Conservation (phyloP, 2,797 vertebrate genomes). For the Pantherophis alleghaniensis region DNA sequence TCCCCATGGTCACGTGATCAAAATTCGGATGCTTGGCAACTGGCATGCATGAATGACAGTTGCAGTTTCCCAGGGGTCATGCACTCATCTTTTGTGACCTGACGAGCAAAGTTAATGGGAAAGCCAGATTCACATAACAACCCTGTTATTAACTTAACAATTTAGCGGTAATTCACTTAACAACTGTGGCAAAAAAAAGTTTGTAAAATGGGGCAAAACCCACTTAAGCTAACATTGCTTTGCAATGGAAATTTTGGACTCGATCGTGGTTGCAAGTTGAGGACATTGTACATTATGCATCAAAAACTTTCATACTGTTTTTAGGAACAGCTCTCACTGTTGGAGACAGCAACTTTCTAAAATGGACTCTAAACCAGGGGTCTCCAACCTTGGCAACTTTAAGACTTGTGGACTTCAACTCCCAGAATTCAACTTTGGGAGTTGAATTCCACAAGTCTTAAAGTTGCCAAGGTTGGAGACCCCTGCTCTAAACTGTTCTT, state of each 20-base stretch:
- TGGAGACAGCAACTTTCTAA: background rate
- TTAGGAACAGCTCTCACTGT: background rate
- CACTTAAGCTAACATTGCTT: background rate
- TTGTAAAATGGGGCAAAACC: background rate
- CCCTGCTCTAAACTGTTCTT: background rate
- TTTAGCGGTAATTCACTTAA: background rate
- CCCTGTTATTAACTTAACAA: background rate
- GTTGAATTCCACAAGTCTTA: too few species aligned
- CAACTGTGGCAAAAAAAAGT: background rate
- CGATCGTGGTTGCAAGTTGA: background rate
- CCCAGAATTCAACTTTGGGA: too few species aligned
- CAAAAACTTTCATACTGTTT: background rate
- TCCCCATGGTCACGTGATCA: background rate
- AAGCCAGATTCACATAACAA: background rate
- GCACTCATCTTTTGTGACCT: background rate
- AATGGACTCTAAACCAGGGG: background rate
- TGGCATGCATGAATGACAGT: background rate
- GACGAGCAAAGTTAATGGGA: background rate
- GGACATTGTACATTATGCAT: background rate
- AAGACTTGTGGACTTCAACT: too few species aligned
- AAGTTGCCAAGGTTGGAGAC: too few species aligned
- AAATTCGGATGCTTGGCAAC: background rate
- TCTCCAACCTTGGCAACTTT: too few species aligned
- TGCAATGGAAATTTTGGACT: background rate
- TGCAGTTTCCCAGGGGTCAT: too few species aligned